Base-by-base conservation (phyloP, 35 echinoderm and acorn worm genomes). In the Ophioderma brevispina region DNA sequence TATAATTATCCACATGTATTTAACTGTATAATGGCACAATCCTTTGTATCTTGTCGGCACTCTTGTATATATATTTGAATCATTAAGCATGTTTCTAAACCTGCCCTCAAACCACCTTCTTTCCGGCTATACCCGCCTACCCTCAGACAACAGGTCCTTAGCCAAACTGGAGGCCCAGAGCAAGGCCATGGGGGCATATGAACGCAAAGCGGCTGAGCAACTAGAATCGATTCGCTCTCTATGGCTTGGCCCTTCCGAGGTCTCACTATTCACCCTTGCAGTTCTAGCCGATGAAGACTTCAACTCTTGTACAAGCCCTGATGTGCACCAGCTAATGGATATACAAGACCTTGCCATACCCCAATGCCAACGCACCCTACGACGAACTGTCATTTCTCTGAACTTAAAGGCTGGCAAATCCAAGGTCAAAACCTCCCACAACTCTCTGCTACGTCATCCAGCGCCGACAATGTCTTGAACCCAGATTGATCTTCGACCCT, bases 81-180 rank as follows among this genome's bases (percentile, higher is more conserved):
- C 46, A 52, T 52, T 52, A 21, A 52, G 46, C 46, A 52, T 52
- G 46, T 11, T 52, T 52, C 21, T 52, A 52, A 52, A 52, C 8
- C 8, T 52, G 8, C 46, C 46, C 46, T 21, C 21, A 11, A 52
- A 52, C 59, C n/a, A 70, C 28, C 28, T 70, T 30, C 23, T 30
- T 70, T 30, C 59, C 15, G 1, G 2, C 59, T 25, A 6, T 70
- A 6, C 59, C 2, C 15, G 4, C 59, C 59, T 25, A 70, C 23
- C 59, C 28, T 70, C 46, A 70, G 59, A 70, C n/a, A 70, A 70
- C 59, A 70, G 59, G n/a, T 70, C 59, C n/a, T 70, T 70, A 70
- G 59, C 59, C 23, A 70, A 70, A 30, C 59, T 70, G 1, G n/a
- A n/a, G n/a, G n/a, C 10, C 59, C 59, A 70, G 23, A 70, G 59